These are phyloP conservation scores for Drosophila subpulchrella DNA, from an alignment of 1,140 invertebrate genomes.

Conservation along the genomic window DNA sequence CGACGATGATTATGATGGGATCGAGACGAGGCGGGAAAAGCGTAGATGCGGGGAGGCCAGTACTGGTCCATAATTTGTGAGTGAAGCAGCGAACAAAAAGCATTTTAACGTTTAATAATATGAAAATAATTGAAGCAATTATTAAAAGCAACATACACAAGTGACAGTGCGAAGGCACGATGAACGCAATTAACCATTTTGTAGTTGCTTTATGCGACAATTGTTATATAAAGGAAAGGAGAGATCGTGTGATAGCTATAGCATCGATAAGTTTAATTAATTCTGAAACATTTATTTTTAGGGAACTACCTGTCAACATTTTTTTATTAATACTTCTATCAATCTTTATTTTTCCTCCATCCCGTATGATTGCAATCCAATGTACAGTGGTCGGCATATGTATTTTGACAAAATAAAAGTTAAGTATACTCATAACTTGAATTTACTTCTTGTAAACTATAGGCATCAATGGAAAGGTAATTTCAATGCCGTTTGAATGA, in stretches of 20 bases:
- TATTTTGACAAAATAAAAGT: too few relatives aligned
- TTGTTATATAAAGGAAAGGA: constrained; percentile 41
- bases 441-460: too few relatives aligned
- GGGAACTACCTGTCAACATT: background rate
- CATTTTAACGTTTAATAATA: constrained; percentile 81
- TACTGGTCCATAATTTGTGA: constrained; percentile 15
- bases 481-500: too few relatives aligned
- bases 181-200: constrained; percentile 68
- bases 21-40: constrained; percentile 12
- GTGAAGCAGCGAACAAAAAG: constrained; percentile 68
- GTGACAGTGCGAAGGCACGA: constrained; percentile 36
- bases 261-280: background rate
- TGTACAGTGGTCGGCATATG: too few relatives aligned
- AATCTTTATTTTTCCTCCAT: too few relatives aligned
- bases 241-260: constrained; percentile 5
- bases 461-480: too few relatives aligned
- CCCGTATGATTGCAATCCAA: background rate
- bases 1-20: constrained; percentile 42
- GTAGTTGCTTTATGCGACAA: constrained; percentile 60
- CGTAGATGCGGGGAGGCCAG: too few relatives aligned
- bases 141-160: constrained; percentile 34
- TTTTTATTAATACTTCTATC: background rate
- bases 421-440: too few relatives aligned
- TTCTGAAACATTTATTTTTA: background rate
- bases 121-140: constrained; percentile 83